Evolutionary conservation across 37 sponge, comb jelly and placozoan genomes (phyloP), one percentile per base, ranked within the genome.

Genomic region (Amphimedon queenslandica): DNA sequence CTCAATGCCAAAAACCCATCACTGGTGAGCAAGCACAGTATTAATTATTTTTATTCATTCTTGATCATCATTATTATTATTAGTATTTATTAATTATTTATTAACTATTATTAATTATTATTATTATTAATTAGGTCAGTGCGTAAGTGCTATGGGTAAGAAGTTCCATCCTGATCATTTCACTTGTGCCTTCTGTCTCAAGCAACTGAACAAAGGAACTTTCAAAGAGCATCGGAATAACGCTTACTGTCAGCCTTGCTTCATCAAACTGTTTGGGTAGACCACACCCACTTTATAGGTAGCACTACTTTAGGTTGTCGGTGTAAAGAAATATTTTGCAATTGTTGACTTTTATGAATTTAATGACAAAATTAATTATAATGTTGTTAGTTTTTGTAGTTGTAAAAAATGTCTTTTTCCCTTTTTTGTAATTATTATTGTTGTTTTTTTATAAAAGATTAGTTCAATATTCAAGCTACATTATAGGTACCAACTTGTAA

Each of bases 81-180:
- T 8, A n/a, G 10, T 11, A 21, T 23, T 35, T 33, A 20, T 39
- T 28, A 68, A 33, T 23, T 33, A 39, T 23, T 11, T 20, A 28
- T 23, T 63, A 11, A 63, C 40, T 13, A 31, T 63, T 63, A 35
- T 37, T 34, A 21, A 16, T 34, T 34, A 23, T 27, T 21, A 11
- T 42, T 75, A 2, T 36, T 29, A 5, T 41, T 29, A 34, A 66
- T 32, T 37, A 77, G 82, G 82, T 31, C 81, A 82, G 58, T 96
- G 97, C 69, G 82, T 98, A 56, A 90, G 81, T 57, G 99, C 96
- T 34, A 90, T 95, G 90, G 84, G 93, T 24, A 89, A 85, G 78
- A 98, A 98, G 57, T 98, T 84, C 80, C 99, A 98, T 67, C 99
- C 99, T 0, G 99, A 98, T 43, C 99, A 98, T 85, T 98, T 98